These are phyloP conservation scores for Petrolisthes manimaculis DNA, from an alignment of 2,888 invertebrate species.

Conservation along the genomic window DNA sequence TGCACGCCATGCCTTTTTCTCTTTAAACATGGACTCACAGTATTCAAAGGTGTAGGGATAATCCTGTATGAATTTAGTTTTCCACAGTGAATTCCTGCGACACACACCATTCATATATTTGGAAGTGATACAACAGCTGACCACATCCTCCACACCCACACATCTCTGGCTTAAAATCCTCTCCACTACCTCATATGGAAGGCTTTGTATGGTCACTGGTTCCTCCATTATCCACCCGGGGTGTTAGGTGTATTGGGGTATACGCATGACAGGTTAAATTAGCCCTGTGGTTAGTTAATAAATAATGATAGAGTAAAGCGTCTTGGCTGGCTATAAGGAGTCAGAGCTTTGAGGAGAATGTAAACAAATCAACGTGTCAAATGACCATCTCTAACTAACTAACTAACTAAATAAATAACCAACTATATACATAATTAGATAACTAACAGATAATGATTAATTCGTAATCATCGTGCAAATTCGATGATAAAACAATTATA, in stretches of 20 bases:
- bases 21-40: slow-evolving; percentile 13
- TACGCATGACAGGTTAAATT: background rate
- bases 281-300: background rate
- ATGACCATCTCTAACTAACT: background rate
- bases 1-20: slow-evolving; percentile 38
- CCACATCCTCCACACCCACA: slow-evolving; percentile 46
- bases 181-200: slow-evolving; percentile 56
- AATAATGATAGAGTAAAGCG: background rate
- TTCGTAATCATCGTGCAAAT: no score
- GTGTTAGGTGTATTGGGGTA: background rate
- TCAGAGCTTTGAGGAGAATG: background rate
- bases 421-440: no score
- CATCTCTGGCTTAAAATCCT: slow-evolving; percentile 42
- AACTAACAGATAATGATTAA: no score
- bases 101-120: slow-evolving; percentile 48
- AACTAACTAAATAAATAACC: background rate
- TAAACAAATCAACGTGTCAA: background rate
- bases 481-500: no score
- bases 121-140: slow-evolving; percentile 39
- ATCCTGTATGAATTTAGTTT: slow-evolving; percentile 42
- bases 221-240: slow-evolving; percentile 13
- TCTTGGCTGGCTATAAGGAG: background rate
- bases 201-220: slow-evolving; percentile 40
- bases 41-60: slow-evolving; percentile 41
- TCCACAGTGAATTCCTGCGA: slow-evolving; percentile 53